phyloP scores from a whole-genome alignment of 2,888 invertebrate genomes.

The Rhodophaea formosa region DNA sequence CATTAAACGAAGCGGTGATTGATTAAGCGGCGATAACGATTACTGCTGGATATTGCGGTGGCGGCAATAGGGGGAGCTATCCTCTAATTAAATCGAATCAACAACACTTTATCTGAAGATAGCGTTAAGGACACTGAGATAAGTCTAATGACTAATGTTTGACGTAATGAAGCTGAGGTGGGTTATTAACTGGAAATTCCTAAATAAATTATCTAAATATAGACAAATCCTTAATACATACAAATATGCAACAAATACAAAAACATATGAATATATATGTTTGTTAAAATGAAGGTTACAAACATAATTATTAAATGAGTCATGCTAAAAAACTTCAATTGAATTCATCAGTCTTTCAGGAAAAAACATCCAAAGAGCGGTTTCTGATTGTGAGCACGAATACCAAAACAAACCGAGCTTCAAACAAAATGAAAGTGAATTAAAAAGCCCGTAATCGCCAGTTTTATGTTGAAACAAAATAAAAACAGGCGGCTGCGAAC shows the following conservation, averaged over 20 bases:
- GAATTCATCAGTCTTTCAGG: not conserved
- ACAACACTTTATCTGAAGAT: conserved; percentile 19
- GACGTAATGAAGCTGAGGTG: not conserved
- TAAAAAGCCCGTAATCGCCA: conserved; percentile 45
- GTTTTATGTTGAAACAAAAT: conserved; percentile 46
- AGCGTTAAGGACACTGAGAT: not conserved
- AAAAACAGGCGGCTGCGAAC: conserved; percentile 45
- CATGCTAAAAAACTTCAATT: not conserved
- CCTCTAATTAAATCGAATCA: conserved; percentile 37
- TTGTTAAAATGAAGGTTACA: too few relatives aligned
- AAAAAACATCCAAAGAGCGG: not conserved
- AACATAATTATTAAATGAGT: not conserved
- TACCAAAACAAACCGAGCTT: conserved; percentile 30
- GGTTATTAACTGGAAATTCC: not conserved
- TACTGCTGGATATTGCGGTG: conserved; percentile 57
- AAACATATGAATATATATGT: too few relatives aligned
- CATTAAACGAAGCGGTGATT: conserved; percentile 75
- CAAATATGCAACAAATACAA: not conserved
- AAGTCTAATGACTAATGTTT: not conserved
- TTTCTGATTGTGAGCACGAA: not conserved
- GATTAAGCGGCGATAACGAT: conserved; percentile 73
- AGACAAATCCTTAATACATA: not conserved
- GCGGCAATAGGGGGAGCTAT: conserved; percentile 53
- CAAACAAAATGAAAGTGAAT: conserved; percentile 47
- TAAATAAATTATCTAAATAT: not conserved